Percentiles rank a stretch among this genome's conserved stretches.
Conservation (phyloP, 2,113 vertebrate species). For the Apteryx owenii region DNA sequence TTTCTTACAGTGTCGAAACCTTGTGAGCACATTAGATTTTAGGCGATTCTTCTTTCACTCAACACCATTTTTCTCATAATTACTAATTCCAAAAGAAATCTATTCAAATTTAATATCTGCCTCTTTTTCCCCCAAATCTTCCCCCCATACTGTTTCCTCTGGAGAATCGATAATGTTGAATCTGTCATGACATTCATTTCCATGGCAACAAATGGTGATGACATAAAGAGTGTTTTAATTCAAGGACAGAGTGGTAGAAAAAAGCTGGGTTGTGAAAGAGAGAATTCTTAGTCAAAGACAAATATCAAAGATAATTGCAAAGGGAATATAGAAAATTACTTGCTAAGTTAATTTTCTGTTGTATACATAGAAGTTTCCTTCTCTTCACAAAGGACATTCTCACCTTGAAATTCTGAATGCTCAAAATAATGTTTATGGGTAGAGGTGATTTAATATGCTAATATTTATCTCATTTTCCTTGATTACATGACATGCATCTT, state of each 20-base stretch:
- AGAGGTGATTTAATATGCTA: constrained; percentile 59
- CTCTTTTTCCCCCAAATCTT: background rate
- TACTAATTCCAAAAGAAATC: background rate
- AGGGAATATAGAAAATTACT: background rate
- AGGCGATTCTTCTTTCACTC: background rate
- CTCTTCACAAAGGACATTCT: constrained; percentile 31
- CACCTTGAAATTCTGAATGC: constrained; percentile 21
- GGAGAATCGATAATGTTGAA: background rate
- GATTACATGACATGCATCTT: constrained; percentile 56
- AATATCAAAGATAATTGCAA: constrained; percentile 33
- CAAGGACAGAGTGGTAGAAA: constrained; percentile 21
- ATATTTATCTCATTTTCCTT: constrained; percentile 70
- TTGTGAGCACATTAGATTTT: background rate
- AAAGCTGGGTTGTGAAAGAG: background rate
- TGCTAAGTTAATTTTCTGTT: background rate
- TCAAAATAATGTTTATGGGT: background rate
- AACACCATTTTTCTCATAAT: background rate
- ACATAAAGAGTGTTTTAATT: constrained; percentile 27
- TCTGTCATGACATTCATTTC: background rate
- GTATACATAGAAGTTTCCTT: background rate
- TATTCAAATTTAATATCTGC: background rate
- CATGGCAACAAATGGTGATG: constrained; percentile 45
- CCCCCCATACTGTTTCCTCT: background rate
- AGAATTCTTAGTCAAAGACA: constrained; percentile 21
- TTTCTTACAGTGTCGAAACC: background rate